Evolutionary conservation across 2,888 invertebrate species (phyloP).

Genomic region (Allophyes oxyacanthae): DNA sequence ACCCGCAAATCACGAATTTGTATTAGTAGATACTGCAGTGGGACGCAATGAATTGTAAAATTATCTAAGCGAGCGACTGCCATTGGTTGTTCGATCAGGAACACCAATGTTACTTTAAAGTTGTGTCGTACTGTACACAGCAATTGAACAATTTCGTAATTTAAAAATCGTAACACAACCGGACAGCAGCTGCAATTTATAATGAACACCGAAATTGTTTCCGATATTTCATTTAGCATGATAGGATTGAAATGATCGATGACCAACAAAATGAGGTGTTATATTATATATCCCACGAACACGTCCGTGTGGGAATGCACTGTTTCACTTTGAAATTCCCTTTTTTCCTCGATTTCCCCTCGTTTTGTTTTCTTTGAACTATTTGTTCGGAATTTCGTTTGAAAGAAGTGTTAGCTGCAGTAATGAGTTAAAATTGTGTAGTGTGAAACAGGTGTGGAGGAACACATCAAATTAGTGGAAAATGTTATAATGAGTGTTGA

Average conservation of each 20-base stretch:
- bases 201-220: conserved; percentile 48
- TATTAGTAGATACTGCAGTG: too few species aligned
- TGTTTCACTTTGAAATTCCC: conserved; percentile 18
- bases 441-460: conserved; percentile 30
- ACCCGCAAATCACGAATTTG: too few species aligned
- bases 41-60: too few species aligned
- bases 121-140: too few species aligned
- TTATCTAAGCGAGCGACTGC: too few species aligned
- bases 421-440: conserved; percentile 17
- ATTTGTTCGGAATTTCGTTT: conserved; percentile 31
- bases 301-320: conserved; percentile 40
- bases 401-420: conserved; percentile 23
- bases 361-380: conserved; percentile 32
- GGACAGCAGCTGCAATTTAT: conserved; percentile 43
- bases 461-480: conserved; percentile 18
- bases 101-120: too few species aligned
- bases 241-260: conserved; percentile 51
- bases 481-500: conserved; percentile 38
- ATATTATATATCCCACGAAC: conserved; percentile 40
- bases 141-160: conserved; percentile 52
- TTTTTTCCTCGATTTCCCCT: conserved; percentile 20
- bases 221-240: conserved; percentile 45
- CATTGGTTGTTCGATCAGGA: too few species aligned
- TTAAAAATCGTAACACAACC: conserved; percentile 46
- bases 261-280: conserved; percentile 58